Evolutionary conservation across 2,113 vertebrate genomes (phyloP).

Genomic region (human (Homo sapiens)): GRCh38 chr5:87254501-87255000

Average conservation of each 20-base stretch:
- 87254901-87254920: background rate
- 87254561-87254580: background rate
- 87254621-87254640: background rate
- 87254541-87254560: background rate
- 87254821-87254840: background rate
- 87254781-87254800: background rate
- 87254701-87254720: background rate
- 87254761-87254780: background rate
- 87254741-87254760: background rate
- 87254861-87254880: background rate
- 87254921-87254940: background rate
- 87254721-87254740: background rate
- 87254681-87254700: background rate
- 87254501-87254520: background rate
- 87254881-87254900: background rate
- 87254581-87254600: background rate
- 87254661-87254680: background rate
- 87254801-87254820: background rate
- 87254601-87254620: background rate
- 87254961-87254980: background rate
- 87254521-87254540: background rate
- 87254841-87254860: background rate
- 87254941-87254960: background rate
- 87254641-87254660: background rate
- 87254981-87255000: background rate